Base-by-base conservation (phyloP, 2,797 vertebrate species). In the Podarcis siculus region DNA sequence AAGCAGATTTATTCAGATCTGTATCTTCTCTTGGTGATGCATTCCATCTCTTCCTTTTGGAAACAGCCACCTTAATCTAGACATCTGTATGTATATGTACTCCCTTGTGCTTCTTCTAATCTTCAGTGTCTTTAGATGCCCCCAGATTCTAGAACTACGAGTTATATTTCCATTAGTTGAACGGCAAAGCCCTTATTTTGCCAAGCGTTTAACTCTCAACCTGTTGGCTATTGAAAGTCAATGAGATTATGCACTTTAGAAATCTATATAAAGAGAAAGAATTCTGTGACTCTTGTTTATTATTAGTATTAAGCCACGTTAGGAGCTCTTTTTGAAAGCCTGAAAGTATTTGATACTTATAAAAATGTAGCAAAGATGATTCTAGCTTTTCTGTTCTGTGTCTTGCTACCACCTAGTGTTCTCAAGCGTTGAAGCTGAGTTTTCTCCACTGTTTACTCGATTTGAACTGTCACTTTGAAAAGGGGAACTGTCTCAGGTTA, bases 401-500 rank as follows among this genome's bases (percentile, higher is more conserved):
- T 82, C 77, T 84, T 92, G 90, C 92, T 94, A 88, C 94, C 93
- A 89, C 8, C 92, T 89, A 69, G 75, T 1, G 89, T 87, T 78
- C 25, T 39, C 49, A 75, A 19, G 37, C 0, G 9, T 12, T 15
- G 39, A 42, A 21, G 45, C 27, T 15, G 23, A 25, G 10, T 35
- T 37, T 9, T 49, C 39, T 37, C 19, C 66, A 55, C 25, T 3
- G 32, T 61, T 78, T 78, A 42, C 30, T 45, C 17, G n/a, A 72
- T n/a, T 7, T 19, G 8, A 15, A 10, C 13, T 82, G 42, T 25
- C 35, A 25, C 72, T 37, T 49, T 19, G 7, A 77, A 85, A 81
- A 7, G 2, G 45, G 25, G 35, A 81, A 81, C 25, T 37, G 30
- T 42, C 61, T n/a, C 61, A 61, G 19, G 21, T 61, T 61, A 61